Conservation (phyloP, 2,888 invertebrate genomes). For the Trilocha varians region DNA sequence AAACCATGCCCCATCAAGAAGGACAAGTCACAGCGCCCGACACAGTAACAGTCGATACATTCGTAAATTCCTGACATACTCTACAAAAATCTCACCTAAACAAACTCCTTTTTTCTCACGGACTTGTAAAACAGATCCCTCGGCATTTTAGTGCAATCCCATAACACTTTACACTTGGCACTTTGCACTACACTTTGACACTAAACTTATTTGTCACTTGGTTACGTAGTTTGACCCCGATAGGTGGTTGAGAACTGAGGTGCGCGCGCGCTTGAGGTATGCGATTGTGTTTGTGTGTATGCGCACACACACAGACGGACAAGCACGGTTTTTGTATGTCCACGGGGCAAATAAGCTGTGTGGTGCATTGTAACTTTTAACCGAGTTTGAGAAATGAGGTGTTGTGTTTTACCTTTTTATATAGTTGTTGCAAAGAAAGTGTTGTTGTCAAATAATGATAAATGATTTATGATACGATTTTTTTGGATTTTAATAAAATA, state of each 20-base stretch:
- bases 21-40: too few relatives aligned
- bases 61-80: too few relatives aligned
- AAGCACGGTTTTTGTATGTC: constrained; percentile 73
- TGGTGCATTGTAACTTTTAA: constrained; percentile 38
- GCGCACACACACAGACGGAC: constrained; percentile 18
- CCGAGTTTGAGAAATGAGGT: constrained; percentile 1
- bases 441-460: too few relatives aligned
- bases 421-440: too few relatives aligned
- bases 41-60: too few relatives aligned
- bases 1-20: too few relatives aligned
- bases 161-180: constrained; percentile 27
- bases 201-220: constrained; percentile 13
- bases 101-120: constrained; percentile 60
- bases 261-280: constrained; percentile 62
- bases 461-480: too few relatives aligned
- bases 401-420: background rate
- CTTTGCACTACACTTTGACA: constrained; percentile 32
- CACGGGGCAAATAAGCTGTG: constrained; percentile 67
- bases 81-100: constrained; percentile 37
- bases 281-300: constrained; percentile 41
- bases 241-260: constrained; percentile 62
- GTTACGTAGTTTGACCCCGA: constrained; percentile 63
- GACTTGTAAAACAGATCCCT: constrained; percentile 58
- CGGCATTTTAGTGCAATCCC: constrained; percentile 43
- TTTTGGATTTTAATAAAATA: too few relatives aligned